Evolutionary conservation across 2,797 vertebrate genomes (phyloP).

Genomic region (Pteronotus mesoamericanus): DNA sequence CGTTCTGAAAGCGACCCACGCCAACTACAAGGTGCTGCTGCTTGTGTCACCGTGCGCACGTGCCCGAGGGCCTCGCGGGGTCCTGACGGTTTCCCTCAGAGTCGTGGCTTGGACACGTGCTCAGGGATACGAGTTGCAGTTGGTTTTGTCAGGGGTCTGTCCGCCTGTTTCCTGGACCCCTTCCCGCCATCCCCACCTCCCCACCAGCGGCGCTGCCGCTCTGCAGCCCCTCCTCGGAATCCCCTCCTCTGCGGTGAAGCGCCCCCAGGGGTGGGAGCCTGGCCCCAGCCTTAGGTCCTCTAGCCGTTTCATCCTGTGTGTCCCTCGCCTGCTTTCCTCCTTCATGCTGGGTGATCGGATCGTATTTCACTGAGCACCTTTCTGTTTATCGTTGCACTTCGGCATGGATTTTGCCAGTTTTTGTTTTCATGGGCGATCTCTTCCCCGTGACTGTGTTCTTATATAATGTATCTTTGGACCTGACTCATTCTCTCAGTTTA

Average conservation of each 20-base stretch:
- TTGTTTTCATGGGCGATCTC: background rate
- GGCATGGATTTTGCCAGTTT: no score
- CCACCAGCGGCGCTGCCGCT: no score
- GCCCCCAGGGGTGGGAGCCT: background rate
- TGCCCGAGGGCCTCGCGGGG: no score
- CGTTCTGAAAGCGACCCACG: slow-evolving; percentile 96
- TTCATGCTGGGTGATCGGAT: fast-evolving
- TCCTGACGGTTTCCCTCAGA: background rate
- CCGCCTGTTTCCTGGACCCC: background rate
- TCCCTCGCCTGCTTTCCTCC: background rate
- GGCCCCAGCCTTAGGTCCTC: fast-evolving
- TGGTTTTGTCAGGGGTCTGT: background rate
- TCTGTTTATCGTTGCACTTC: background rate
- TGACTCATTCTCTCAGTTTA: background rate
- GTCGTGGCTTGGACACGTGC: background rate
- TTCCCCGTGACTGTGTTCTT: background rate
- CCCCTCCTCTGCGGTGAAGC: no score
- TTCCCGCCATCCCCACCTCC: background rate
- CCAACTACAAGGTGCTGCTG: slow-evolving; percentile 93
- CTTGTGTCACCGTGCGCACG: background rate
- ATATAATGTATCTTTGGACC: fast-evolving
- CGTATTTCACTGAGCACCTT: background rate
- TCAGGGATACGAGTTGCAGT: background rate
- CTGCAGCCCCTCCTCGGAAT: background rate
- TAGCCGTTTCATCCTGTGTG: background rate